A percentile compares a stretch with the other conserved stretches of the same genome.
Conservation (phyloP, 2,797 vertebrate species). For the Epinephelus malabaricus region DNA sequence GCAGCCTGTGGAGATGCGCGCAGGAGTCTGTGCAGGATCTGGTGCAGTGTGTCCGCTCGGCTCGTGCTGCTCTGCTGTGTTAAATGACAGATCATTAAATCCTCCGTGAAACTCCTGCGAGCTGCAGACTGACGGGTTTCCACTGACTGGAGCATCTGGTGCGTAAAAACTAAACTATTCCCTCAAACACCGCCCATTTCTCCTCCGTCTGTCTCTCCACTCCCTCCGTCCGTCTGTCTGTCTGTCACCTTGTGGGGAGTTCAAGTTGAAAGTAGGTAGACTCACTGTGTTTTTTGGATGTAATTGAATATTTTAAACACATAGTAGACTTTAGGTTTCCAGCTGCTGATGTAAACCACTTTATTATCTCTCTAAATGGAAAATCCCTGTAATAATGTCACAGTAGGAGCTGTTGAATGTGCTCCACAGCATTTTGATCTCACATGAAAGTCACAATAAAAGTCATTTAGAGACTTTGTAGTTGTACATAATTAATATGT, state of each 20-base stretch:
- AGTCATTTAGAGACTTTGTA: not conserved
- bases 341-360: slow-evolving; percentile 43
- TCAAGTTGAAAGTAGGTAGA: slow-evolving; percentile 24
- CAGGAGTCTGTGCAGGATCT: slow-evolving; percentile 14
- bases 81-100: slow-evolving; percentile 41
- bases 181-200: slow-evolving; percentile 46
- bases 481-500: not conserved
- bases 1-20: slow-evolving; percentile 14
- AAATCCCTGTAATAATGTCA: slow-evolving; percentile 15
- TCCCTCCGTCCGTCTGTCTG: not conserved
- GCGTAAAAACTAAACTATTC: slow-evolving; percentile 54
- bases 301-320: slow-evolving; percentile 58
- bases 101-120: slow-evolving; percentile 42
- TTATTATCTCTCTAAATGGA: slow-evolving; percentile 27
- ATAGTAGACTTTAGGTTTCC: slow-evolving; percentile 4
- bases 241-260: slow-evolving; percentile 57
- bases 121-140: slow-evolving; percentile 45
- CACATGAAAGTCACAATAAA: not conserved
- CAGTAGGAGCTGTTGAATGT: slow-evolving; percentile 1
- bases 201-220: not conserved
- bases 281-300: slow-evolving; percentile 29
- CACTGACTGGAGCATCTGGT: slow-evolving; percentile 61
- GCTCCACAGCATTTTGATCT: not conserved
- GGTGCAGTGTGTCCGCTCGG: not conserved
- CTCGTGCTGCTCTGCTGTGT: not conserved